Base-by-base conservation (phyloP, 2,888 invertebrate genomes). In the Chalcis sispes region DNA sequence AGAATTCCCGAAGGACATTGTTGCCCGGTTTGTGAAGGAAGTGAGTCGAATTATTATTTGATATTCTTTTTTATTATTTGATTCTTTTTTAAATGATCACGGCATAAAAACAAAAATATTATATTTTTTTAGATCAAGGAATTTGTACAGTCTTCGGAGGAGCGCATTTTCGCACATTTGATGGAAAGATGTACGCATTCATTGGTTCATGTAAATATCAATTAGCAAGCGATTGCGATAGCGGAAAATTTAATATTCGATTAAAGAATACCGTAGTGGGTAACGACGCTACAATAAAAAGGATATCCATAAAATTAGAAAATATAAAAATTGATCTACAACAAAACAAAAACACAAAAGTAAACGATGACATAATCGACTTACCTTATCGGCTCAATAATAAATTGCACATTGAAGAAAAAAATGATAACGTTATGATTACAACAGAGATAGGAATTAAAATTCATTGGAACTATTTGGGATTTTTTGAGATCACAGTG, bases 81-180 rank as follows among this genome's bases (percentile, higher is more conserved):
- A n/a, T n/a, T n/a, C n/a, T n/a, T n/a, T n/a, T n/a, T n/a, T n/a
- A n/a, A n/a, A n/a, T n/a, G n/a, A 25, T 62, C 2, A 13, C 13
- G n/a, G n/a, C n/a, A n/a, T n/a, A n/a, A n/a, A n/a, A n/a, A 25
- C 15, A 13, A 40, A 15, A 5, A 25, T 62, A 4, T 1, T 56
- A 52, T 56, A 20, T 18, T 54, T 64, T 59, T 42, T 29, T 7
- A 76, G 72, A 15, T 40, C 56, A 62, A 42, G 69, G 69, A 88
- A 89, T 96, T 0, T 98, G 98, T 85, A 96, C 96, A 10, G 97
- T 97, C 1, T 98, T 96, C 84, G 98, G 98, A 0, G 97, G 98
- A 88, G 97, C 98, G 0, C 98, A 98, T 88, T 98, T 97, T 87
- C 93, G 95, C 84, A 97, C 97, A 2, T 98, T 98, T 87, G 98